Base-by-base conservation (phyloP, 2,797 vertebrate genomes). In the Crocidura indochinensis region DNA sequence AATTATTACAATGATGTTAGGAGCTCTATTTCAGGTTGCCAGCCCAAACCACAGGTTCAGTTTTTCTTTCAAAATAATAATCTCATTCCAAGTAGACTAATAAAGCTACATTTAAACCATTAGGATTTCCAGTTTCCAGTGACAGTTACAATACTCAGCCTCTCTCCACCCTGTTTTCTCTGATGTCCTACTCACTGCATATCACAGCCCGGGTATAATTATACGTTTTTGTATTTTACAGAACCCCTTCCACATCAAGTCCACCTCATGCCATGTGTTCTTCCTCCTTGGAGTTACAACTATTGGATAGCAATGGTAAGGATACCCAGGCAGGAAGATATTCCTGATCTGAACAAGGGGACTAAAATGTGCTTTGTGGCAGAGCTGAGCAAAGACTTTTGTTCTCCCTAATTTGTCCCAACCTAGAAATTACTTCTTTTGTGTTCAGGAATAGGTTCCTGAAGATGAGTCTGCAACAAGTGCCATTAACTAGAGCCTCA, bases 221-320 rank as follows among this genome's bases (percentile, higher is more conserved):
- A 4, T 14, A 10, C 47, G 27, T 85, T 74, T 88, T n/a, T 67
- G 0, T 86, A 47, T 91, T 46, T 93, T 49, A 14, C 68, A 95
- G 90, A 80, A 75, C 7, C 4, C 10, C 46, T 74, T 19, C 51
- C 4, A 9, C 22, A 2, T 6, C 24, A 14, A 12, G 10, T 8
- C 6, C 8, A 1, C 26, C 10, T 7, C 2, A 12, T 14, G 46
- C 46, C 27, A 4, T 8, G n/a, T 20, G 60, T 27, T 19, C 56
- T 51, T 71, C 15, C 20, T n/a, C 65, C 3, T 29, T 31, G 29
- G 76, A 91, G 2, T 29, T 75, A 20, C 74, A 46, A 26, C 2
- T 0, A 1, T 17, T 76, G 0, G 8, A 62, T 6, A 8, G 10
- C 22, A 81, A 74, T 6, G 90, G 90, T 94, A 46, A 95, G 84